Percentiles rank a stretch among this genome's conserved stretches.
phyloP scores from a whole-genome alignment of 2,888 invertebrate species.

The Pycnomerus fuliginosus region DNA sequence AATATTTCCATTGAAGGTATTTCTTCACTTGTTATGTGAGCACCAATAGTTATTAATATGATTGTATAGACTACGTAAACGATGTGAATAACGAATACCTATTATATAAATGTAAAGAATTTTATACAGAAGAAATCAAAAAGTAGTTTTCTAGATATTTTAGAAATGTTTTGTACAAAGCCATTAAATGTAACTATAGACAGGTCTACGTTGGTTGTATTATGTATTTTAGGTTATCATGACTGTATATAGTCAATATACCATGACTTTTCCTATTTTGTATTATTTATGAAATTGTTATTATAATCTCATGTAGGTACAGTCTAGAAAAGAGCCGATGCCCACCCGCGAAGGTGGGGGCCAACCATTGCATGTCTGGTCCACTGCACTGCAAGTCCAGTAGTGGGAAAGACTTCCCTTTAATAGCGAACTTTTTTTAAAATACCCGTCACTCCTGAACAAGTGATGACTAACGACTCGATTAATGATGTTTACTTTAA shows the following conservation, averaged over 20 bases:
- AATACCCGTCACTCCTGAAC: too few species aligned
- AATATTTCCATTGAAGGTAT: constrained; percentile 32
- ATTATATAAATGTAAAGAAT: constrained; percentile 46
- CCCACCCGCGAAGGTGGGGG: too few species aligned
- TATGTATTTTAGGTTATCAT: constrained; percentile 51
- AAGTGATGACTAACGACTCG: too few species aligned
- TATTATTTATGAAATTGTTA: neutral
- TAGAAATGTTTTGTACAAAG: constrained; percentile 54
- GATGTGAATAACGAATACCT: constrained; percentile 27
- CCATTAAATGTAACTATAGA: constrained; percentile 44
- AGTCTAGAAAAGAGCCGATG: too few species aligned
- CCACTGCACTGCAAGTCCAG: too few species aligned
- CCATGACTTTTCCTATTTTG: constrained; percentile 27
- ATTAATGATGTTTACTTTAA: too few species aligned
- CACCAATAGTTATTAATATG: constrained; percentile 24
- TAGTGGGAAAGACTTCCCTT: too few species aligned
- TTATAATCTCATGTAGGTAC: too few species aligned
- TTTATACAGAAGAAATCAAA: constrained; percentile 54
- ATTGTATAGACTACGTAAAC: constrained; percentile 4
- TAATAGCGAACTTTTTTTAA: too few species aligned
- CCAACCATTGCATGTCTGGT: too few species aligned
- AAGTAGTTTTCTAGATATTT: constrained; percentile 56
- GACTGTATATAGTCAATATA: constrained; percentile 52
- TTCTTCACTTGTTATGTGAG: constrained; percentile 42
- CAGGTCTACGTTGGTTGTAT: constrained; percentile 49